Base-by-base conservation (phyloP, 2,113 vertebrate genomes). In the Nipponia nippon region DNA sequence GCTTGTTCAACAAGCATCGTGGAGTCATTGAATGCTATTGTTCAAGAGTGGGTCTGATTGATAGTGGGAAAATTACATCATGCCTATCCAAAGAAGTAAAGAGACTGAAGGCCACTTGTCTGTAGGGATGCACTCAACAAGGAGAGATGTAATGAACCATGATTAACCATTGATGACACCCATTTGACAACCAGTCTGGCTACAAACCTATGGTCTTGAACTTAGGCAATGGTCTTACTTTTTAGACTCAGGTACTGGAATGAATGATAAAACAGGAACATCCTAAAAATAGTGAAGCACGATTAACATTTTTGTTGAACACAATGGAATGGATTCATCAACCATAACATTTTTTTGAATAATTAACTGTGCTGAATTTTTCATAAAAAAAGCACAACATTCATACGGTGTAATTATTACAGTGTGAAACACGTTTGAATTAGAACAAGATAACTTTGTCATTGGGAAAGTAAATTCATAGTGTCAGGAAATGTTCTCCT, bases 301-400 rank as follows among this genome's bases (percentile, higher is more conserved):
- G 1, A 90, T 83, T 72, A 89, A 77, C 21, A 62, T 76, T 96
- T 95, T 87, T 92, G 72, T 87, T 91, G 75, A 94, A 80, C 15
- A 36, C 50, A 63, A n/a, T 86, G 62, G 89, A 79, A 93, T 95
- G 67, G 81, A 70, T 83, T 97, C 29, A 83, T 86, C 73, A 95
- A 83, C 65, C 22, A 10, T 32, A 94, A 89, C 29, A 58, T 19
- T 62, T 85, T 93, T 86, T 58, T 30, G 3, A 87, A 95, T 69
- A 91, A 91, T 89, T 93, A 93, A 82, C 53, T 58, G 25, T 86
- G 62, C 63, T 89, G 83, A 87, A 49, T 91, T 96, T 94, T 95
- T 93, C 36, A 83, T 91, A 3, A 80, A 72, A 89, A 90, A 70
- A 53, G 22, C 66, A 62, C 72, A 92, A 65, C 49, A 73, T 92